phyloP scores from a whole-genome alignment of 1,140 invertebrate species.

The Rhagoletis pomonella region DNA sequence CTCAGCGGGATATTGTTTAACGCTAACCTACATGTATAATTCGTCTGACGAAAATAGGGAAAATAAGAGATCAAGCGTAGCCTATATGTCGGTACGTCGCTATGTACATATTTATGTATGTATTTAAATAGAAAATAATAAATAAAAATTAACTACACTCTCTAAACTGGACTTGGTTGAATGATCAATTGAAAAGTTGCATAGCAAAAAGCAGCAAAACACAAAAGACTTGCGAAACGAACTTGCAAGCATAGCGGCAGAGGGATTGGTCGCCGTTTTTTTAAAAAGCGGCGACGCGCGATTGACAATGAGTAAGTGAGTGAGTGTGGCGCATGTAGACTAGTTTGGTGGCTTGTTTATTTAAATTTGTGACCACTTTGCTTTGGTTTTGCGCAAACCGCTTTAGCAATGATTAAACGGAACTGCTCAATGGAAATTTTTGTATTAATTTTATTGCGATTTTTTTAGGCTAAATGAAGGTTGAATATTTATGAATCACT shows the following conservation, averaged over 20 bases:
- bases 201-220: not conserved
- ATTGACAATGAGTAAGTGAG: not conserved
- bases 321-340: not conserved
- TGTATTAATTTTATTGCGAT: not conserved
- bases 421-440: not conserved
- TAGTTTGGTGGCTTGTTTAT: conserved; percentile 41
- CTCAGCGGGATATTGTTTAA: not conserved
- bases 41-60: not conserved
- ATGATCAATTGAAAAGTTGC: not conserved
- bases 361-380: conserved; percentile 17
- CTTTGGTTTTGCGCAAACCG: not conserved
- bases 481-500: not conserved
- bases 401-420: not conserved
- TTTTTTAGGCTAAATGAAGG: not conserved
- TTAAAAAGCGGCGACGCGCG: not conserved
- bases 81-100: no score
- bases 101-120: no score
- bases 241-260: not conserved
- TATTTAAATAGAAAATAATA: no score
- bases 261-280: not conserved
- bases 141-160: not conserved
- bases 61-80: not conserved
- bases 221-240: conserved; percentile 30
- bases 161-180: not conserved
- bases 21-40: not conserved